These are phyloP conservation scores for Loris lydekkerianus DNA, from an alignment of 2,797 vertebrate species.

Conservation along the genomic window DNA sequence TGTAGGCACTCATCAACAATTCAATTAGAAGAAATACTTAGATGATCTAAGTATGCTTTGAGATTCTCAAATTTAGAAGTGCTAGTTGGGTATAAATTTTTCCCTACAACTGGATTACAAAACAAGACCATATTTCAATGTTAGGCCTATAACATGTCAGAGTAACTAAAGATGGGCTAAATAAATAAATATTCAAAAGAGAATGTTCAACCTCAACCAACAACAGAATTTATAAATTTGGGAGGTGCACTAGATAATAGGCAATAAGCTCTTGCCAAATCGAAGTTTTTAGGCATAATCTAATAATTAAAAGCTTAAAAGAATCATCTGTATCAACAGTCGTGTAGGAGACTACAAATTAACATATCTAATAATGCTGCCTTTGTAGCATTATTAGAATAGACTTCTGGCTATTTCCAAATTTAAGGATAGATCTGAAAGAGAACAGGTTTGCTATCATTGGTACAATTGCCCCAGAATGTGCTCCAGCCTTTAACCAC, in stretches of 20 bases:
- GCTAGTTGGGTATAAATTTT: not conserved
- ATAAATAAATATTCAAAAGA: slow-evolving; percentile 54
- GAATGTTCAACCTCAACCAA: slow-evolving; percentile 1
- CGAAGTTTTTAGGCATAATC: not conserved
- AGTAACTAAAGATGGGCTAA: not conserved
- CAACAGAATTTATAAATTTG: not conserved
- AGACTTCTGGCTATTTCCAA: slow-evolving; percentile 14
- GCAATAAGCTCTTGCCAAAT: slow-evolving; percentile 20
- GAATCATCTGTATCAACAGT: not conserved
- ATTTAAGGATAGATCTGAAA: slow-evolving; percentile 38
- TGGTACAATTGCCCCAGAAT: not conserved
- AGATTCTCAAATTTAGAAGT: slow-evolving; percentile 20
- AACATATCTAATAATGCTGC: slow-evolving; percentile 10
- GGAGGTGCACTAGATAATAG: not conserved
- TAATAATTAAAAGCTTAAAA: slow-evolving; percentile 35
- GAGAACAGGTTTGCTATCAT: not conserved
- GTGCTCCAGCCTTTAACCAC: not conserved
- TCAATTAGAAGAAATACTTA: slow-evolving; percentile 15
- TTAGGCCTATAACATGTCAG: not conserved
- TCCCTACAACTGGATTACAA: not conserved
- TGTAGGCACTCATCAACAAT: not conserved
- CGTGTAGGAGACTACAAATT: not conserved
- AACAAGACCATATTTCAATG: slow-evolving; percentile 50
- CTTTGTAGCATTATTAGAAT: not conserved
- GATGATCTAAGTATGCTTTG: slow-evolving; percentile 1